Evolutionary conservation across 2,113 vertebrate genomes (phyloP).

Genomic region (Larimichthys polyactis): DNA sequence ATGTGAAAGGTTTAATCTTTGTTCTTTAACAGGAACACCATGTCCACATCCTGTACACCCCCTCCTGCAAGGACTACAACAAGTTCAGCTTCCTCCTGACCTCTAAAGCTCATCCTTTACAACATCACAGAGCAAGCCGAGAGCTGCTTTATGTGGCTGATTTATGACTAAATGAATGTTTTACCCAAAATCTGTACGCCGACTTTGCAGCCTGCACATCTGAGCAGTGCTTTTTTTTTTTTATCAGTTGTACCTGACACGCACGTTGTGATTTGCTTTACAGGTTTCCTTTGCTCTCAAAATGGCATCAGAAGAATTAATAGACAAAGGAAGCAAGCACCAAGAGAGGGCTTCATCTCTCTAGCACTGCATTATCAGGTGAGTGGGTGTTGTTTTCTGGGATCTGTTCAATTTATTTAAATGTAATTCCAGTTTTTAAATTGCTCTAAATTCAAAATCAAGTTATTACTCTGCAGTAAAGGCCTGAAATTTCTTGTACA

Average conservation of each 20-base stretch:
- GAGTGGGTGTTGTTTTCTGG: background rate
- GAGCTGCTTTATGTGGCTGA: conserved; percentile 55
- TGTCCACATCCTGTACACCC: conserved; percentile 9
- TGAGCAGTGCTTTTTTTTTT: conserved; percentile 47
- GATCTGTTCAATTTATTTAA: background rate
- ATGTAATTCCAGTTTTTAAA: background rate
- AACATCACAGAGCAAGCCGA: conserved; percentile 28
- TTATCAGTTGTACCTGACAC: conserved; percentile 48
- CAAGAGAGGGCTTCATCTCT: background rate
- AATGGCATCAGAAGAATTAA: conserved; percentile 28
- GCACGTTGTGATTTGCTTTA: conserved; percentile 50
- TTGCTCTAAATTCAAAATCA: background rate
- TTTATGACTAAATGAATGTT: conserved; percentile 67
- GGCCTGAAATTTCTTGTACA: conserved; percentile 1
- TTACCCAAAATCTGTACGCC: conserved; percentile 53
- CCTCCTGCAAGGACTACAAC: conserved; percentile 23
- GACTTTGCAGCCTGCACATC: conserved; percentile 58
- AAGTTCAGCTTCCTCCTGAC: conserved; percentile 58
- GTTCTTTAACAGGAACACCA: conserved; percentile 44
- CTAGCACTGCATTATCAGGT: background rate
- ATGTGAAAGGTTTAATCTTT: conserved; percentile 54
- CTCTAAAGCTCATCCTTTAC: conserved; percentile 45
- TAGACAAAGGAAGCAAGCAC: conserved; percentile 27
- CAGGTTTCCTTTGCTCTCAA: conserved; percentile 13
- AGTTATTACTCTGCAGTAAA: background rate